Conservation (phyloP, 1,140 invertebrate species). For the Cherax quadricarinatus region DNA sequence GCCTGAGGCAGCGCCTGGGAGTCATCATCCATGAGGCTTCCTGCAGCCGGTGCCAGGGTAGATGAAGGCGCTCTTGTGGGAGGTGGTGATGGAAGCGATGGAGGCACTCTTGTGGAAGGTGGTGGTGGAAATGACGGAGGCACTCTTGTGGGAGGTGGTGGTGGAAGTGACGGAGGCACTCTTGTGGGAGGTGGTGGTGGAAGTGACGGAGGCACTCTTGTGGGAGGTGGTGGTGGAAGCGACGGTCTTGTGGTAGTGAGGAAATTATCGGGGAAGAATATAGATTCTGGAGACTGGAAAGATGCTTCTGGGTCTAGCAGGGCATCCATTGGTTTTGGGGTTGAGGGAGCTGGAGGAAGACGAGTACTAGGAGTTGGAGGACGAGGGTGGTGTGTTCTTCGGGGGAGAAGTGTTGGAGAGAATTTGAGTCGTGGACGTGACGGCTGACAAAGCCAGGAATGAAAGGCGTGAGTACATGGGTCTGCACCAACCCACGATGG, state of each 20-base stretch:
- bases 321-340: no score
- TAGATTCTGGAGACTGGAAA: constrained; percentile 16
- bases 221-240: background rate
- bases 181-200: background rate
- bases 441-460: constrained; percentile 35
- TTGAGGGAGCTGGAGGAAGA: background rate
- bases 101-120: background rate
- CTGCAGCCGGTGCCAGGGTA: background rate
- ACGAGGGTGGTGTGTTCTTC: background rate
- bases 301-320: constrained; percentile 33
- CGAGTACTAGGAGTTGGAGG: constrained; percentile 3
- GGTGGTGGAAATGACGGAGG: background rate
- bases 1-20: background rate
- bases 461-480: constrained; percentile 51
- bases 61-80: background rate
- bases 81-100: background rate
- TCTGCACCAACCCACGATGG: constrained; percentile 32
- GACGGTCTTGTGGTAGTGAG: background rate
- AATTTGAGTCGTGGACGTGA: background rate
- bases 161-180: background rate
- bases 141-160: background rate
- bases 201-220: no score
- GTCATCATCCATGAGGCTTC: background rate
- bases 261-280: constrained; percentile 30
- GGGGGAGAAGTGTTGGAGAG: background rate